Evolutionary conservation across 1,140 invertebrate species (phyloP).

Genomic region (Drosophila teissieri): DNA sequence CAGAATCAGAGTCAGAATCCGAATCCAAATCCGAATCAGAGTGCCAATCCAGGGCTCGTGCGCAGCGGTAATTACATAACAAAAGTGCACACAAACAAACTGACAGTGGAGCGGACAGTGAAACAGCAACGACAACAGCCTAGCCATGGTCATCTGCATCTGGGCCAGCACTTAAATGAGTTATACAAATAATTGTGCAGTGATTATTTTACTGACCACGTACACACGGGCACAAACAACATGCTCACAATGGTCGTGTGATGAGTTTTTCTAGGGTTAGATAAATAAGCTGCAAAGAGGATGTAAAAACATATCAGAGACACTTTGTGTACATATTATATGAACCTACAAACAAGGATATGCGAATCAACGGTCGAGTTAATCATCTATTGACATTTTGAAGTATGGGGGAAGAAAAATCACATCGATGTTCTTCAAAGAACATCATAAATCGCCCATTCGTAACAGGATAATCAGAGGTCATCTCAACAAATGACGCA

Average conservation of each 20-base stretch:
- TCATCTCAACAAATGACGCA: slow-evolving; percentile 41
- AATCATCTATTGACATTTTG: slow-evolving; percentile 35
- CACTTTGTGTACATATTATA: slow-evolving; percentile 28
- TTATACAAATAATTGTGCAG: slow-evolving; percentile 72
- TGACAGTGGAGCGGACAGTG: slow-evolving; percentile 19
- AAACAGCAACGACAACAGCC: neutral
- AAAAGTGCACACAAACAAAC: slow-evolving; percentile 68
- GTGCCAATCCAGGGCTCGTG: slow-evolving; percentile 18
- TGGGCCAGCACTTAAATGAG: slow-evolving; percentile 65
- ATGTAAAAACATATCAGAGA: slow-evolving; percentile 24
- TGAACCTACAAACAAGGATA: slow-evolving; percentile 1
- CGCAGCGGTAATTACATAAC: slow-evolving; percentile 73
- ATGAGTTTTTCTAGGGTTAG: slow-evolving; percentile 11
- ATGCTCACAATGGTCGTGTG: slow-evolving; percentile 19
- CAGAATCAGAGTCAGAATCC: neutral
- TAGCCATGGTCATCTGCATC: slow-evolving; percentile 44
- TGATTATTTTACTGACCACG: slow-evolving; percentile 64
- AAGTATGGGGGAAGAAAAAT: slow-evolving; percentile 1
- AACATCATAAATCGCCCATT: slow-evolving; percentile 36
- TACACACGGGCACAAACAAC: slow-evolving; percentile 24
- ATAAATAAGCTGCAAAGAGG: slow-evolving; percentile 14
- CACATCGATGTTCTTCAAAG: slow-evolving; percentile 16
- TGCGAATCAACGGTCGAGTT: slow-evolving; percentile 18
- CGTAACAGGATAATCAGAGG: slow-evolving; percentile 24
- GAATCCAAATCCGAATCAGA: slow-evolving; percentile 6